Base-by-base conservation (phyloP, 2,888 invertebrate genomes). In the Tenthredo amoena region DNA sequence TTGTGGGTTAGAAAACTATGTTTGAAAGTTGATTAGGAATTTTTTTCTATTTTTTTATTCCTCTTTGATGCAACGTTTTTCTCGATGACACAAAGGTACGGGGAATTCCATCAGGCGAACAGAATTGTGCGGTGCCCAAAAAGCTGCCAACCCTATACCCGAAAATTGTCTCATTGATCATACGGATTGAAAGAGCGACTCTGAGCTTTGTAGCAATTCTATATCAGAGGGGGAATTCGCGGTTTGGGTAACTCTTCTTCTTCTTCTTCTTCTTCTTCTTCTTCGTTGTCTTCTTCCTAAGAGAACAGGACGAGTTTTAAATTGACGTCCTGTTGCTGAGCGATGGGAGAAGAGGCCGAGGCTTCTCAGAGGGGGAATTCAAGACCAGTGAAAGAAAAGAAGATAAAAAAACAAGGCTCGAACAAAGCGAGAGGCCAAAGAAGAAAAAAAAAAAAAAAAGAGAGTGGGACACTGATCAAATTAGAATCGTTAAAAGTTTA, bases 311-410 rank as follows among this genome's bases (percentile, higher is more conserved):
- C 55, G 37, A 81, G 62, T 62, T 62, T 40, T 62, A 81, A 62
- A 81, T 81, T 21, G 81, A 62, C 81, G 81, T 81, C 81, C 81
- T 81, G 81, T 81, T 81, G 81, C 81, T 81, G 62, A 21, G 12
- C 62, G 55, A 77, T 15, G 31, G 50, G 31, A 18, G 55, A 77
- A 77, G 18, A 77, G 55, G 31, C 68, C 18, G 68, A 68, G 68
- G 68, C 34, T 68, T 68, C 68, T 26, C 34, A 18, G 2, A 40
- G 47, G 26, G 43, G 74, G 21, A 47, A 43, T 26, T 26, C 74
- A 47, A 43, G 40, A 34, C 21, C n/a, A 5, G 26, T 43, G 43
- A 26, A 40, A 26, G 21, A 47, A 76, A 21, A n/a, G 37, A n/a
- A 9, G 37, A 18, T 7, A 40, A 40, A 72, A 76, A 47, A 50